Evolutionary conservation across 2,113 vertebrate genomes (phyloP).

Genomic region (Mungos mungo): DNA sequence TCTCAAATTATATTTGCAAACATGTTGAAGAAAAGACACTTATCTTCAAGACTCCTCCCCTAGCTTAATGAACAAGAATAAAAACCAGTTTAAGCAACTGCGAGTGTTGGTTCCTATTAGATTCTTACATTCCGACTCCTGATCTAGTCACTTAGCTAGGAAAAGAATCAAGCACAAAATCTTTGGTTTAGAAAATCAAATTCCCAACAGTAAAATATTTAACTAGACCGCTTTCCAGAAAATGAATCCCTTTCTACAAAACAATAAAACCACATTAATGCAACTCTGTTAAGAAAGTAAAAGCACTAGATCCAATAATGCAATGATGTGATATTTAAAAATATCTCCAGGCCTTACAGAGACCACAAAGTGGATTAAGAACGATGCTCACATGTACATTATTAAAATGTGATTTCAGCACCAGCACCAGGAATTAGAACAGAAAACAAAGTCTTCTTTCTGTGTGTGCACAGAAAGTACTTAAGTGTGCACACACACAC

Average conservation of each 20-base stretch:
- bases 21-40: background rate
- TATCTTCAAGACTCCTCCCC: background rate
- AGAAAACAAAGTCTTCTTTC: background rate
- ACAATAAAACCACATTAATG: slow-evolving; percentile 35
- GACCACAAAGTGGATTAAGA: background rate
- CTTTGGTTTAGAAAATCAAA: slow-evolving; percentile 45
- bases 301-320: slow-evolving; percentile 15
- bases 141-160: background rate
- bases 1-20: slow-evolving; percentile 18
- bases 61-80: background rate
- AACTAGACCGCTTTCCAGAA: slow-evolving; percentile 37
- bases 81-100: background rate
- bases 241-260: slow-evolving; percentile 30
- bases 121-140: background rate
- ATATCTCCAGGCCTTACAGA: slow-evolving; percentile 11
- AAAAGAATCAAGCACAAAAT: slow-evolving; percentile 27
- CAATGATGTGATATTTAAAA: slow-evolving; percentile 43
- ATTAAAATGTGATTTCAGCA: background rate
- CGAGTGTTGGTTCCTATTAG: background rate
- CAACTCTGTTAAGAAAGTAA: slow-evolving; percentile 30
- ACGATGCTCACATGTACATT: background rate
- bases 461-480: background rate
- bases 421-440: background rate
- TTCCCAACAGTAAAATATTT: slow-evolving; percentile 2
- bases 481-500: too few species aligned